Evolutionary conservation across 2,888 invertebrate genomes (phyloP).

Genomic region (Andrena bucephala): DNA sequence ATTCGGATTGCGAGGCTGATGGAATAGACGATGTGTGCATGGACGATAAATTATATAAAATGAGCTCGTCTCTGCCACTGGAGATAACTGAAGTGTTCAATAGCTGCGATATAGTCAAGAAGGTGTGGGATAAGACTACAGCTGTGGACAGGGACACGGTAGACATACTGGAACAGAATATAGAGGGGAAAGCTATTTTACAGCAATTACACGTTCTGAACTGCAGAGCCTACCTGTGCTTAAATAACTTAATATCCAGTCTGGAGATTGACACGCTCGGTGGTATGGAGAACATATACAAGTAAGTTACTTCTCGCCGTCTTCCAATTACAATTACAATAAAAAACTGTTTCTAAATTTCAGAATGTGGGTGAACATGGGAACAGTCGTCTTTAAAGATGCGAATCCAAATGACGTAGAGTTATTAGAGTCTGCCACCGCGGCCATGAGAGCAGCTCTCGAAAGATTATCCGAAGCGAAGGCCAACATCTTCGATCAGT

Average conservation of each 20-base stretch:
- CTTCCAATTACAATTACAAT: neutral
- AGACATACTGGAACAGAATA: slow-evolving; percentile 86
- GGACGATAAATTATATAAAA: slow-evolving; percentile 80
- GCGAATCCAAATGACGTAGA: slow-evolving; percentile 85
- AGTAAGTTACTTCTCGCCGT: slow-evolving; percentile 57
- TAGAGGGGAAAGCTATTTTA: slow-evolving; percentile 85
- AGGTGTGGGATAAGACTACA: slow-evolving; percentile 87
- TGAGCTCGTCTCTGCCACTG: slow-evolving; percentile 86
- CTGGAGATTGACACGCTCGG: slow-evolving; percentile 89
- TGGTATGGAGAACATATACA: slow-evolving; percentile 87
- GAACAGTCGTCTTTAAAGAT: slow-evolving; percentile 88
- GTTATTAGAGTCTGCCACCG: slow-evolving; percentile 90
- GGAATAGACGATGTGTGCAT: slow-evolving; percentile 77
- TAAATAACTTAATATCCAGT: slow-evolving; percentile 89
- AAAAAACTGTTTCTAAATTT: neutral
- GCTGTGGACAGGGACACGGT: slow-evolving; percentile 86
- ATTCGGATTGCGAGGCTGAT: slow-evolving; percentile 84
- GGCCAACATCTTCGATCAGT: slow-evolving; percentile 86
- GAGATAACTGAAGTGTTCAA: slow-evolving; percentile 88
- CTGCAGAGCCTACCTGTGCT: slow-evolving; percentile 89
- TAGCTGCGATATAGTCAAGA: slow-evolving; percentile 87
- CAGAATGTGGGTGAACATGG: slow-evolving; percentile 89
- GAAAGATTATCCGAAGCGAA: slow-evolving; percentile 87
- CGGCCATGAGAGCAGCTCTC: slow-evolving; percentile 91
- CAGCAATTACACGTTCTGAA: slow-evolving; percentile 87